A percentile compares a stretch with the other conserved stretches of the same genome.
phyloP scores from a whole-genome alignment of 2,888 invertebrate genomes.

The Melinaea menophilus region DNA sequence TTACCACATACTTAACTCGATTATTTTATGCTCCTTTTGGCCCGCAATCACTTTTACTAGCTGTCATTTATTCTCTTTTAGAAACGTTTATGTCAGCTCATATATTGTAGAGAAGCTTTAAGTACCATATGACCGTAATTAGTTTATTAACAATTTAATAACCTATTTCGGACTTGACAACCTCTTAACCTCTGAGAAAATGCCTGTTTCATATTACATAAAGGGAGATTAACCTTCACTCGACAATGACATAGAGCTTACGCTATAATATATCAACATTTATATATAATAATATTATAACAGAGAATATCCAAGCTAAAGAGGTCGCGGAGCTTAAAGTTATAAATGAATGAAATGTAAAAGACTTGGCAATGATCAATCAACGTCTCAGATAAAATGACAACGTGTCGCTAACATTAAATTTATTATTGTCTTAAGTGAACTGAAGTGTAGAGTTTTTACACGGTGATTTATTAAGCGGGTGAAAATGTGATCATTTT shows the following conservation, averaged over 20 bases:
- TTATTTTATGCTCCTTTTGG: constrained; percentile 43
- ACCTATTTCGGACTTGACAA: not conserved
- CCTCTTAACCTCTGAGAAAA: not conserved
- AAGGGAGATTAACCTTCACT: not conserved
- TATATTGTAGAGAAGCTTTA: too few species aligned
- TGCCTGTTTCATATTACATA: not conserved
- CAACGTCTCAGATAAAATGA: constrained; percentile 52
- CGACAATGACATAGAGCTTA: not conserved
- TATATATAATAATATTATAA: not conserved
- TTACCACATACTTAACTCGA: constrained; percentile 48
- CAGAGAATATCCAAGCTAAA: not conserved
- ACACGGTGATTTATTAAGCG: constrained; percentile 28
- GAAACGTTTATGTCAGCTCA: not conserved
- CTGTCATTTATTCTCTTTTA: constrained; percentile 30
- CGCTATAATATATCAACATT: constrained; percentile 5
- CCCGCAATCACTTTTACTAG: constrained; percentile 31
- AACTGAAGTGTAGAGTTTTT: constrained; percentile 33
- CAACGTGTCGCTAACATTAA: constrained; percentile 46
- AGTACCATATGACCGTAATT: not conserved
- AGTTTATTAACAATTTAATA: not conserved
- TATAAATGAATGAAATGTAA: constrained; percentile 59
- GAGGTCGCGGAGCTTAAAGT: constrained; percentile 32
- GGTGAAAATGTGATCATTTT: constrained; percentile 13
- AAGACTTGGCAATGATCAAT: constrained; percentile 54
- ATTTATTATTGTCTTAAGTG: constrained; percentile 61